Percentiles rank a stretch among this genome's conserved stretches.
Evolutionary conservation across 35 echinoderm and acorn worm genomes (phyloP).

Genomic region (Apostichopus californicus): DNA sequence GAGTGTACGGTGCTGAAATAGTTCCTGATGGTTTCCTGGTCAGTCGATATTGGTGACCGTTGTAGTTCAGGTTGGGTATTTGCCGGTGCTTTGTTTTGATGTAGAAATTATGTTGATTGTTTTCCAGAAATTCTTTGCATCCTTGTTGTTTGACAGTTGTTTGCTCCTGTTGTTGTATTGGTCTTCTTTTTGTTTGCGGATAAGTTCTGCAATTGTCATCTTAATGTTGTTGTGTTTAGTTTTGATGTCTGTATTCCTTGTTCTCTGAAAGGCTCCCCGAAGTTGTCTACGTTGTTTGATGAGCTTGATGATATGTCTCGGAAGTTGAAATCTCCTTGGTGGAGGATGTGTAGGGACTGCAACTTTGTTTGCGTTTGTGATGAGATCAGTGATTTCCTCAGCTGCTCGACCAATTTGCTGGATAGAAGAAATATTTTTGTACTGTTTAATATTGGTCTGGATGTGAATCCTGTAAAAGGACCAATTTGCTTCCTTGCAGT

Average conservation of each 20-base stretch:
- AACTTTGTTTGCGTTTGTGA: not conserved
- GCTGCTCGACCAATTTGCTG: not conserved
- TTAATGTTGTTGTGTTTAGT: not conserved
- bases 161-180: no score
- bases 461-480: not conserved
- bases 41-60: no score
- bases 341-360: not conserved
- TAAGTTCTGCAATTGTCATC: no score
- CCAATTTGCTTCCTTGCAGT: constrained; percentile 11
- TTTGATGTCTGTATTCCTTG: not conserved
- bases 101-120: no score
- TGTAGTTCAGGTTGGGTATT: no score
- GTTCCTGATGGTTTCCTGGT: no score
- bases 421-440: not conserved
- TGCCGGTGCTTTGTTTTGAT: no score
- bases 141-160: no score
- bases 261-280: not conserved
- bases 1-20: no score
- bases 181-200: no score
- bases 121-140: no score
- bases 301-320: not conserved
- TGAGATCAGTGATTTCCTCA: not conserved
- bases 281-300: not conserved
- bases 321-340: not conserved
- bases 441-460: not conserved